phyloP scores from a whole-genome alignment of 2,113 vertebrate genomes.

The Indicator maculatus region DNA sequence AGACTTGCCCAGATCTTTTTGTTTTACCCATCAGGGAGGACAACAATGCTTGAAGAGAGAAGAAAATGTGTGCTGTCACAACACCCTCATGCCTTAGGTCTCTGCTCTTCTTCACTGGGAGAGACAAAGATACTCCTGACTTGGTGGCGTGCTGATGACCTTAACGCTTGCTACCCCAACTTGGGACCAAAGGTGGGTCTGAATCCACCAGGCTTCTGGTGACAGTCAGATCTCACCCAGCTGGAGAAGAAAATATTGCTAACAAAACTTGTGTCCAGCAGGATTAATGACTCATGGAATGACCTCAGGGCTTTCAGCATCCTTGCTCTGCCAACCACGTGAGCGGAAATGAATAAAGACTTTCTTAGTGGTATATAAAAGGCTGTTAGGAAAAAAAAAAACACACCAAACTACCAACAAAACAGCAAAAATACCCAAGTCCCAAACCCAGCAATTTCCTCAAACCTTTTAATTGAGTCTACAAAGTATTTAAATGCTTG shows the following conservation, averaged over 20 bases:
- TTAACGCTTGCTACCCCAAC: neutral
- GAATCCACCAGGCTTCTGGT: neutral
- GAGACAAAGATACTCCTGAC: neutral
- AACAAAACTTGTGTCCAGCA: conserved; percentile 20
- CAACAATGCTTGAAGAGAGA: neutral
- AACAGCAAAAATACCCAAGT: neutral
- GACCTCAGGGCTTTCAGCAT: conserved; percentile 19
- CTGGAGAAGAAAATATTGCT: conserved; percentile 30
- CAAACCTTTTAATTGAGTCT: conserved; percentile 44
- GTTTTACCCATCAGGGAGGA: neutral
- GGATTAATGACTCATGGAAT: conserved; percentile 41
- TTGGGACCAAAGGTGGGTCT: neutral
- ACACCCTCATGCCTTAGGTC: neutral
- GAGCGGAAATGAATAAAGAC: neutral
- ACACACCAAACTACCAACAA: no score
- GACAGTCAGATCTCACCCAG: neutral
- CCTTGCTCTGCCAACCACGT: conserved; percentile 2
- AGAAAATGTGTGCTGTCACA: neutral
- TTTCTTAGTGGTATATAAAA: conserved; percentile 40
- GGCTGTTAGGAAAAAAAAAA: neutral
- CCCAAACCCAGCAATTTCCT: neutral
- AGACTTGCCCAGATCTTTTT: neutral
- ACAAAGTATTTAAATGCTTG: conserved; percentile 27
- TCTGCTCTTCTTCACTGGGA: neutral
- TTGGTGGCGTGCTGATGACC: neutral